Evolutionary conservation across 2,888 invertebrate genomes (phyloP).

Genomic region (Megastigmus dorsalis): DNA sequence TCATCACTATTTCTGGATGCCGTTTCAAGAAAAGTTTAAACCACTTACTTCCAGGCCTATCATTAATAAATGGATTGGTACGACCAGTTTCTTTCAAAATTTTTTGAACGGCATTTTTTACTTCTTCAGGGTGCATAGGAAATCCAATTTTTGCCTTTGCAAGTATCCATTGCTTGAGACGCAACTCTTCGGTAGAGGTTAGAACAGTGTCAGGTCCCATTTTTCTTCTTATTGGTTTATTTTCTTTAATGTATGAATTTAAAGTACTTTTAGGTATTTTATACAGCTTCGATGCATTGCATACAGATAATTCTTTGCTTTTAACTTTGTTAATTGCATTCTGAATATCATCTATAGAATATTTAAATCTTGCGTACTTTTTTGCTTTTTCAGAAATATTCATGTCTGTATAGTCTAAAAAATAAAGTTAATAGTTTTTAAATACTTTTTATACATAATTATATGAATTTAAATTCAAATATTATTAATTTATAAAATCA

Average conservation of each 20-base stretch:
- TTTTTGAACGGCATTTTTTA: constrained; percentile 58
- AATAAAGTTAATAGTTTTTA: no score
- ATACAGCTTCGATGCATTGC: no score
- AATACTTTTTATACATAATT: no score
- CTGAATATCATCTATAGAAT: no score
- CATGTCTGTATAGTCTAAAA: no score
- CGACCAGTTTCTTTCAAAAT: constrained; percentile 1
- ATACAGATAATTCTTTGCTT: no score
- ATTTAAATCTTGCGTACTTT: no score
- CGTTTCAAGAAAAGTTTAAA: constrained; percentile 58
- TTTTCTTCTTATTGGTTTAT: neutral
- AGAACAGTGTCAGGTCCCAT: neutral
- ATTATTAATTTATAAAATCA: no score
- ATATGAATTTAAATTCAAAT: no score
- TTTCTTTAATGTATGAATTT: neutral
- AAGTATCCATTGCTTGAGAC: constrained; percentile 54
- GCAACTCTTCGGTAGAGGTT: constrained; percentile 32
- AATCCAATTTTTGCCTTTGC: constrained; percentile 58
- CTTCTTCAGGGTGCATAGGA: constrained; percentile 61
- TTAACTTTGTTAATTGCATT: no score
- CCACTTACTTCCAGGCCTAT: constrained; percentile 60
- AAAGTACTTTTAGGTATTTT: neutral
- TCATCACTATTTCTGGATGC: constrained; percentile 51
- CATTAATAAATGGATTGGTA: constrained; percentile 52
- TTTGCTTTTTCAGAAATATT: no score